Evolutionary conservation across 1,140 invertebrate species (phyloP).

Genomic region (Chymomyza costata): DNA sequence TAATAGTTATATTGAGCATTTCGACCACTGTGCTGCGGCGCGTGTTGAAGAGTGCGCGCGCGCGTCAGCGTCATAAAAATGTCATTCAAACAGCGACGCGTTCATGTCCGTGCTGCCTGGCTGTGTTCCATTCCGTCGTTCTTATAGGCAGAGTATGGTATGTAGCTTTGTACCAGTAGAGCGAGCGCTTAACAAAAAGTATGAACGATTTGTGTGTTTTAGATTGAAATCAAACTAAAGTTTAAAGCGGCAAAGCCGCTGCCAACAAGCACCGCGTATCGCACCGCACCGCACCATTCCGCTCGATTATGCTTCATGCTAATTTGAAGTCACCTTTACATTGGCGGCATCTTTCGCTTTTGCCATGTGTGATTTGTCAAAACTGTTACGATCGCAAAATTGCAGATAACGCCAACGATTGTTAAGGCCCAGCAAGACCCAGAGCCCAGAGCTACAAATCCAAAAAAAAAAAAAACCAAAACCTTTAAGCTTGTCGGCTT

Average conservation of each 20-base stretch:
- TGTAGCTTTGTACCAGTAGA: conserved; percentile 31
- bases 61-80: conserved; percentile 72
- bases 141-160: no score
- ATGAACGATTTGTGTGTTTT: conserved; percentile 74
- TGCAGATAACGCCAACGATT: conserved; percentile 52
- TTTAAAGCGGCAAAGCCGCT: conserved; percentile 60
- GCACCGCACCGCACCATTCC: background rate
- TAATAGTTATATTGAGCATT: no score
- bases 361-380: conserved; percentile 63
- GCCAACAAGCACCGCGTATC: conserved; percentile 20
- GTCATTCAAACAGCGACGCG: conserved; percentile 44
- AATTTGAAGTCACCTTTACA: conserved; percentile 12
- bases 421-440: conserved; percentile 3
- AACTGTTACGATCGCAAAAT: conserved; percentile 73
- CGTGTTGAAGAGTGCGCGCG: conserved; percentile 55
- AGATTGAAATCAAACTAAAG: conserved; percentile 73
- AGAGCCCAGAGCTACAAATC: conserved; percentile 13
- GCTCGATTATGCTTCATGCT: background rate
- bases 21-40: conserved; percentile 17
- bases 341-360: conserved; percentile 30
- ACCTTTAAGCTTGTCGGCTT: background rate
- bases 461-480: background rate
- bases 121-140: no score
- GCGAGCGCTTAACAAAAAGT: conserved; percentile 31
- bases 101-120: conserved; percentile 12